Percentiles rank a stretch among this genome's conserved stretches.
Conservation (phyloP, 1,140 invertebrate genomes). For the Ceratina japonica region DNA sequence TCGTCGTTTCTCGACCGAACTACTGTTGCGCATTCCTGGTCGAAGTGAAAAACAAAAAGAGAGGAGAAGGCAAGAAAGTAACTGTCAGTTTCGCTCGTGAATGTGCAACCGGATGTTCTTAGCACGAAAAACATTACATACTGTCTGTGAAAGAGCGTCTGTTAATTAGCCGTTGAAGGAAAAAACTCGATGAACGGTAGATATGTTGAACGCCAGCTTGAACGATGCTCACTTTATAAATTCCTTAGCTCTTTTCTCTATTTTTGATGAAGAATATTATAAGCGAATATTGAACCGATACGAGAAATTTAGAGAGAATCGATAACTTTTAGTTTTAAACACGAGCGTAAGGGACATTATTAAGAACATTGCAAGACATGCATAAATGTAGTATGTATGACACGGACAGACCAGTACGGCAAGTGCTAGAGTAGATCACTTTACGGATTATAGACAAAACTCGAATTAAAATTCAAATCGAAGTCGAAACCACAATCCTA, state of each 20-base stretch:
- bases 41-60: background rate
- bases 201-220: background rate
- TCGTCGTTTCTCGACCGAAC: constrained; percentile 24
- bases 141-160: constrained; percentile 1
- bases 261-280: background rate
- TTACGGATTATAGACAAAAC: too few species aligned
- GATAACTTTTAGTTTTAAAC: background rate
- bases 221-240: background rate
- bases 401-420: too few species aligned
- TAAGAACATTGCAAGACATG: too few species aligned
- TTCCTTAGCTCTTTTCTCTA: background rate
- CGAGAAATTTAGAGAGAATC: background rate
- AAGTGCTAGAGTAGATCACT: too few species aligned
- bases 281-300: background rate
- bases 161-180: constrained; percentile 24
- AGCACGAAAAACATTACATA: constrained; percentile 27
- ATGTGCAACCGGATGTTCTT: constrained; percentile 39
- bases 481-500: too few species aligned
- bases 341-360: too few species aligned
- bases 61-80: constrained; percentile 1
- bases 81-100: constrained; percentile 30
- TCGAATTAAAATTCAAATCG: too few species aligned
- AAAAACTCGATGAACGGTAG: too few species aligned
- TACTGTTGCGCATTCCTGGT: background rate
- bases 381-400: too few species aligned